phyloP scores from a whole-genome alignment of 2,888 invertebrate species.

The Dexiosoma caninum region DNA sequence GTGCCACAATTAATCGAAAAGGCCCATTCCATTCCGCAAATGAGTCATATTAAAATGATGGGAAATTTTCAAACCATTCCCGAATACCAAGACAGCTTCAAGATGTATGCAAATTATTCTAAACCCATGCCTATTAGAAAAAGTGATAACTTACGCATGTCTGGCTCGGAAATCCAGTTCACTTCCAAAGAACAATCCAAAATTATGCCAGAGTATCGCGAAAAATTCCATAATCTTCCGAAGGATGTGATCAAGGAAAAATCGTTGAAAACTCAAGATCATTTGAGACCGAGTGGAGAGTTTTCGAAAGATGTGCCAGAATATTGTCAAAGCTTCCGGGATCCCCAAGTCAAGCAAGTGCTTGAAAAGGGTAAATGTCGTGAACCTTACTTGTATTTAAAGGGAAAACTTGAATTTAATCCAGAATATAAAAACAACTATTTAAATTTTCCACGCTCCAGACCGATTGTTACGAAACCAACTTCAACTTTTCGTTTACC shows the following conservation, averaged over 20 bases:
- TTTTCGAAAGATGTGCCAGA: conserved; percentile 76
- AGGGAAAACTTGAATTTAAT: conserved; percentile 77
- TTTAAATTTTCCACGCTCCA: conserved; percentile 75
- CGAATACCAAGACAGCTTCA: conserved; percentile 76
- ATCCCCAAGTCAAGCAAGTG: conserved; percentile 74
- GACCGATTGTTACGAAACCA: conserved; percentile 75
- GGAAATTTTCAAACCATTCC: conserved; percentile 75
- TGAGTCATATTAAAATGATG: conserved; percentile 75
- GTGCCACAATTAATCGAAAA: conserved; percentile 73
- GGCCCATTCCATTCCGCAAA: conserved; percentile 77
- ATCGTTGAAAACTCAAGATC: conserved; percentile 72
- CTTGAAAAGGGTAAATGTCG: conserved; percentile 77
- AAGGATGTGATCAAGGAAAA: conserved; percentile 68
- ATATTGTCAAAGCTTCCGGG: conserved; percentile 77
- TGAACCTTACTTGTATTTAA: conserved; percentile 74
- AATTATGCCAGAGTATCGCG: conserved; percentile 74
- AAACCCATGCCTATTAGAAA: conserved; percentile 77
- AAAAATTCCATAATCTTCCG: conserved; percentile 73
- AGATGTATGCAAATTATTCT: conserved; percentile 75
- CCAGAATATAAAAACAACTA: conserved; percentile 77
- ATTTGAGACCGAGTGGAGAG: conserved; percentile 73
- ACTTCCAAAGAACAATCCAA: conserved; percentile 21
- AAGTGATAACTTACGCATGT: conserved; percentile 73
- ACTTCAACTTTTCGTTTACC: conserved; percentile 74
- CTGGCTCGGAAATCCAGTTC: conserved; percentile 69